Evolutionary conservation across 2,888 invertebrate genomes (phyloP).

Genomic region (Drosophila phalerata): DNA sequence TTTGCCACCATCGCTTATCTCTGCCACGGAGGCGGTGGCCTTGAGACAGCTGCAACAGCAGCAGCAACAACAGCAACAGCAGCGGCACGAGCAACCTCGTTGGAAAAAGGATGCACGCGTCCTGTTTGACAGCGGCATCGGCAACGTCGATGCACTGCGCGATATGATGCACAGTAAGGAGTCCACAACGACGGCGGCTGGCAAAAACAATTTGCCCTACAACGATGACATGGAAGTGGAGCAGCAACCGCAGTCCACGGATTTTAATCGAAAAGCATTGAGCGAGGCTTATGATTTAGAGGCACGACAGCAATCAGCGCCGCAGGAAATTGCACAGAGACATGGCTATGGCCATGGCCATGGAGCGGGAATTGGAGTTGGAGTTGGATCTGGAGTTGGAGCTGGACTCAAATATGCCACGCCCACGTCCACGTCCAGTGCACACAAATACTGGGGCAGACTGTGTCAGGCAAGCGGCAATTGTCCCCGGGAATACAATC

Average conservation of each 20-base stretch:
- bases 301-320: conserved; percentile 70
- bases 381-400: conserved; percentile 17
- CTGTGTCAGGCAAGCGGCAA: conserved; percentile 68
- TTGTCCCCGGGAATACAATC: conserved; percentile 77
- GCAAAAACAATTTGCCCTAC: conserved; percentile 44
- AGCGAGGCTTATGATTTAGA: conserved; percentile 71
- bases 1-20: conserved; percentile 84
- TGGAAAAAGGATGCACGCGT: conserved; percentile 79
- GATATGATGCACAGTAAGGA: conserved; percentile 63
- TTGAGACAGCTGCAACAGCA: conserved; percentile 62
- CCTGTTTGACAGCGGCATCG: conserved; percentile 63
- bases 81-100: conserved; percentile 35
- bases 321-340: conserved; percentile 71
- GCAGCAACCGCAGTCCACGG: conserved; percentile 39
- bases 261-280: conserved; percentile 74
- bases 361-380: too few relatives aligned
- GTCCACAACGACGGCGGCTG: conserved; percentile 41
- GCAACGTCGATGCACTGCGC: conserved; percentile 46
- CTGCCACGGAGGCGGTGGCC: conserved; percentile 78
- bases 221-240: conserved; percentile 33
- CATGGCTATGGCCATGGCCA: conserved; percentile 27
- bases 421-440: conserved; percentile 57
- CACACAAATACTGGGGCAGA: conserved; percentile 71
- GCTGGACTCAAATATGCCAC: conserved; percentile 64
- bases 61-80: conserved; percentile 40